Percentiles rank a stretch among this genome's conserved stretches.
Evolutionary conservation across 2,888 invertebrate species (phyloP).

Genomic region (Creontiades dilutus): DNA sequence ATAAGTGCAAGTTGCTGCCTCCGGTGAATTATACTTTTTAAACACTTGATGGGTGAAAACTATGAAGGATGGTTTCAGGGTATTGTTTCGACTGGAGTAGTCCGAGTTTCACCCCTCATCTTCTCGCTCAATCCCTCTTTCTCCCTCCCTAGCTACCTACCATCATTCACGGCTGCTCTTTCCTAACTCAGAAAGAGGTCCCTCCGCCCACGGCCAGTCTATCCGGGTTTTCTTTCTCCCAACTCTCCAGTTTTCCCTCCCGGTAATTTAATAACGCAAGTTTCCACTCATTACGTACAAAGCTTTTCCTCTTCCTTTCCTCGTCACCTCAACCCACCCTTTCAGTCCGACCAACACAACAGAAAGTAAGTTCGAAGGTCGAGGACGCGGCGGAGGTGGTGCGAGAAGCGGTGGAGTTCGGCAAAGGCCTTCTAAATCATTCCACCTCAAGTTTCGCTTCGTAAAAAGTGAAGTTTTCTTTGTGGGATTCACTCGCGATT

Average conservation of each 20-base stretch:
- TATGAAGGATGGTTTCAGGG: background rate
- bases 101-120: background rate
- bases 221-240: background rate
- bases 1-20: too few species aligned
- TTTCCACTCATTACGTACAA: constrained; percentile 56
- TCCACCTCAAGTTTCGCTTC: background rate
- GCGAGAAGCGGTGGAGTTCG: too few species aligned
- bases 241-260: background rate
- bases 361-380: constrained; percentile 35
- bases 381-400: background rate
- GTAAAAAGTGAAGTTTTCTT: background rate
- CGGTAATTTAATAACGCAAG: constrained; percentile 66
- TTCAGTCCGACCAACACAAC: background rate
- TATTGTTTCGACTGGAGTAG: background rate
- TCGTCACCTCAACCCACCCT: background rate
- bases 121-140: background rate
- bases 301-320: constrained; percentile 18
- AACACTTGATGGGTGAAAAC: background rate
- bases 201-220: too few species aligned
- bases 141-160: background rate
- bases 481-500: background rate
- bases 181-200: background rate
- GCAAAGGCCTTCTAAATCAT: background rate
- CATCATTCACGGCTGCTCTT: background rate
- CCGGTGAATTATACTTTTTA: background rate